Conservation (phyloP, 2,888 invertebrate species). For the Agrilus mali region DNA sequence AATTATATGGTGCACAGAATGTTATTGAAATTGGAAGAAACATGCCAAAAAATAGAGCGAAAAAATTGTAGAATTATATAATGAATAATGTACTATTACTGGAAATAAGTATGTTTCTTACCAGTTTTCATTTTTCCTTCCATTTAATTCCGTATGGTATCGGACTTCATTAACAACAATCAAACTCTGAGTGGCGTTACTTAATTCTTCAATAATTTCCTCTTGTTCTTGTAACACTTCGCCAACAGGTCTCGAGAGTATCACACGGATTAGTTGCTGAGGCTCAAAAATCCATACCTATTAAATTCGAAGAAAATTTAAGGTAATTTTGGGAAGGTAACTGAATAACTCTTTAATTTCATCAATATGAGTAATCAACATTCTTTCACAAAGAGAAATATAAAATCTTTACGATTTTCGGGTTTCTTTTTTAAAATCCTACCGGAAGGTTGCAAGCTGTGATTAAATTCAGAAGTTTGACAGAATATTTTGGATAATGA, state of each 20-base stretch:
- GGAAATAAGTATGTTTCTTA: constrained; percentile 22
- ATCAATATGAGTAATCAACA: neutral
- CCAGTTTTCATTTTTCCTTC: constrained; percentile 57
- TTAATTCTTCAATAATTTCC: constrained; percentile 58
- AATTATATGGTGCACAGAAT: neutral
- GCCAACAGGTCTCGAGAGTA: constrained; percentile 68
- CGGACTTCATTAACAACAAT: constrained; percentile 71
- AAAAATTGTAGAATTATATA: too few relatives aligned
- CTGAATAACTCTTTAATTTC: neutral
- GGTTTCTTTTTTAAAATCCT: neutral
- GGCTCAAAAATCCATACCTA: constrained; percentile 87
- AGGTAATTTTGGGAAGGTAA: neutral
- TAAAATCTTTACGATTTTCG: neutral
- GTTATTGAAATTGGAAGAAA: too few relatives aligned
- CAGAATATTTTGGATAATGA: neutral
- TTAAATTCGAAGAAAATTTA: constrained; percentile 9
- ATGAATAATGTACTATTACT: too few relatives aligned
- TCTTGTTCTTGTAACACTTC: constrained; percentile 59
- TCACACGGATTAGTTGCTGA: constrained; percentile 69
- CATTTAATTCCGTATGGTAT: constrained; percentile 55
- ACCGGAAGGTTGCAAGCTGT: neutral
- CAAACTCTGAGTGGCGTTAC: constrained; percentile 61
- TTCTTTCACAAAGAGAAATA: neutral
- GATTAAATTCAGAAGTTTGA: neutral
- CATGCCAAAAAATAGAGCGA: too few relatives aligned